These are phyloP conservation scores for Alitta virens DNA, from an alignment of 2,888 invertebrate species.

Conservation along the genomic window DNA sequence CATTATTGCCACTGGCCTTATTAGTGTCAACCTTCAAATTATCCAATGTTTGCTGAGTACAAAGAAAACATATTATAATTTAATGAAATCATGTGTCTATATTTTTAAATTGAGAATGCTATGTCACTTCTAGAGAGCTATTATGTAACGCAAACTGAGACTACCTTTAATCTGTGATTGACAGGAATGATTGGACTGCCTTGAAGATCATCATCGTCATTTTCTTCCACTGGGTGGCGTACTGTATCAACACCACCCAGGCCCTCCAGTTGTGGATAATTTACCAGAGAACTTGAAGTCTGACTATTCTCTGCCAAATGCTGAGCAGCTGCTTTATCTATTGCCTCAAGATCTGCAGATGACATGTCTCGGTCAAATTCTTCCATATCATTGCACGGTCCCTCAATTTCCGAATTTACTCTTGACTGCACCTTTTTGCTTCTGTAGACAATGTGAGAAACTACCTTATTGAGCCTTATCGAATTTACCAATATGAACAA, in stretches of 20 bases:
- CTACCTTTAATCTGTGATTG: not conserved
- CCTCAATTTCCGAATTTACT: not conserved
- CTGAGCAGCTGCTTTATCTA: not conserved
- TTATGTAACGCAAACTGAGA: too few relatives aligned
- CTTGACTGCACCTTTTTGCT: too few relatives aligned
- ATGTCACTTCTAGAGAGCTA: too few relatives aligned
- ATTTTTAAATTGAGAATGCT: too few relatives aligned
- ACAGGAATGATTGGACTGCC: slow-evolving; percentile 11
- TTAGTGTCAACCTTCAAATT: not conserved
- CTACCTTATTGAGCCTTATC: too few relatives aligned
- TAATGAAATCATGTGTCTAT: too few relatives aligned
- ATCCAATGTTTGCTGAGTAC: not conserved
- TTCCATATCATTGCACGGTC: not conserved
- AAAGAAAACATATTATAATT: too few relatives aligned
- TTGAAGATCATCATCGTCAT: slow-evolving; percentile 22
- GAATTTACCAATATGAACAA: too few relatives aligned
- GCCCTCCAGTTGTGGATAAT: too few relatives aligned
- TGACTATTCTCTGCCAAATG: not conserved
- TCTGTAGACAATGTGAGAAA: too few relatives aligned
- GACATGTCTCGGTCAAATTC: not conserved
- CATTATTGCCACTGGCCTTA: not conserved
- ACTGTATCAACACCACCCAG: too few relatives aligned
- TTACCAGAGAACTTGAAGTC: not conserved
- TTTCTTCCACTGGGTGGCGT: not conserved
- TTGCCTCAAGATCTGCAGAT: not conserved